Conservation (phyloP, 2,797 vertebrate species). For the Fringilla coelebs region DNA sequence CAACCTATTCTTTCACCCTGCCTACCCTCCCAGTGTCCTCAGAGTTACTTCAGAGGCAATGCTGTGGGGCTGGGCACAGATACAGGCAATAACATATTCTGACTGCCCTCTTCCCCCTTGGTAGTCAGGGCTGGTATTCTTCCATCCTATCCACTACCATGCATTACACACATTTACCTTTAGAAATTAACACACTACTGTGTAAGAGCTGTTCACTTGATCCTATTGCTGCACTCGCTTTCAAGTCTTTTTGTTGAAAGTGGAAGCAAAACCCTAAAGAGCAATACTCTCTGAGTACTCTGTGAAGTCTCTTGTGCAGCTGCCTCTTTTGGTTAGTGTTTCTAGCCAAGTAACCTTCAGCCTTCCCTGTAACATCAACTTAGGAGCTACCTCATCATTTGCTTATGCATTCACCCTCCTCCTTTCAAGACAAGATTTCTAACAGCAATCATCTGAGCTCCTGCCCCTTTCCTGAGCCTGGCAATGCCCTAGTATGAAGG, state of each 20-base stretch:
- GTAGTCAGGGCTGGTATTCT: neutral
- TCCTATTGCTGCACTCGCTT: neutral
- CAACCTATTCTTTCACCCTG: neutral
- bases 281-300: neutral
- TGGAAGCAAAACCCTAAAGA: neutral
- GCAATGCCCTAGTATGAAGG: neutral
- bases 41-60: neutral
- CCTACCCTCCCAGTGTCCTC: neutral
- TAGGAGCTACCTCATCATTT: neutral
- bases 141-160: neutral
- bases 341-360: neutral
- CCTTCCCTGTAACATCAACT: neutral
- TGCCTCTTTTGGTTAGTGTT: neutral
- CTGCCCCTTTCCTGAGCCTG: neutral
- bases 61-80: neutral
- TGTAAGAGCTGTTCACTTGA: neutral
- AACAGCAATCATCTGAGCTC: neutral
- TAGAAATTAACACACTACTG: neutral
- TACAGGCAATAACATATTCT: neutral
- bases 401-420: neutral
- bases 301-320: neutral
- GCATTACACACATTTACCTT: neutral
- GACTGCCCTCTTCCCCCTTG: fast-evolving
- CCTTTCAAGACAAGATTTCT: neutral
- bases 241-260: neutral